Conservation (phyloP, 2,113 vertebrate species). For the Centrocercus urophasianus region DNA sequence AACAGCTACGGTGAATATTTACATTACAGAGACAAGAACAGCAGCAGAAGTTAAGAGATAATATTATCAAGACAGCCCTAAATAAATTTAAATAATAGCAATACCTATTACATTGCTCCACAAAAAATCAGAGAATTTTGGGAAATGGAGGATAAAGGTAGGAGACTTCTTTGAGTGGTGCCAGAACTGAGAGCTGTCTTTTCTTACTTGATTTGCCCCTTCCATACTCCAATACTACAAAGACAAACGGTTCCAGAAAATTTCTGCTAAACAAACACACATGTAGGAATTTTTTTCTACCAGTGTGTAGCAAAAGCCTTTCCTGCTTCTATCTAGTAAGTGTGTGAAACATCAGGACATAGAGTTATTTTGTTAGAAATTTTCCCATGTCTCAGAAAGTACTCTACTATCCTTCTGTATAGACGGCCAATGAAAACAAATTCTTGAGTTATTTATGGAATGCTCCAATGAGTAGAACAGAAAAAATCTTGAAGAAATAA, state of each 20-base stretch:
- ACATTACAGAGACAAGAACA: background rate
- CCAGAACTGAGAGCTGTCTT: background rate
- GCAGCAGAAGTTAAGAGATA: background rate
- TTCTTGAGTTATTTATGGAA: background rate
- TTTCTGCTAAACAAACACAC: background rate
- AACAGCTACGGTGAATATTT: background rate
- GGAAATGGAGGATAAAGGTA: background rate
- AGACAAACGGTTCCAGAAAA: background rate
- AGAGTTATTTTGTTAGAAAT: background rate
- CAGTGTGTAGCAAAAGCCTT: background rate
- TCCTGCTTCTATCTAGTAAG: background rate
- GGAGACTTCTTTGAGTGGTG: background rate
- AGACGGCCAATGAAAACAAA: background rate
- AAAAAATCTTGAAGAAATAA: background rate
- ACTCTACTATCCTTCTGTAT: background rate
- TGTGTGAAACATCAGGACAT: background rate
- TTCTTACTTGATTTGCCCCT: background rate
- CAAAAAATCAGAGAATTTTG: background rate
- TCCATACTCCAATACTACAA: background rate
- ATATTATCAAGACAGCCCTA: background rate
- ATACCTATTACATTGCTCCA: background rate
- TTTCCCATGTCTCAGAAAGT: background rate
- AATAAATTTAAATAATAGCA: background rate
- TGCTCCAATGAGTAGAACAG: background rate
- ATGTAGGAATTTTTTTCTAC: background rate